Base-by-base conservation (phyloP, 1,140 invertebrate genomes). In the Magallana gigas region DNA sequence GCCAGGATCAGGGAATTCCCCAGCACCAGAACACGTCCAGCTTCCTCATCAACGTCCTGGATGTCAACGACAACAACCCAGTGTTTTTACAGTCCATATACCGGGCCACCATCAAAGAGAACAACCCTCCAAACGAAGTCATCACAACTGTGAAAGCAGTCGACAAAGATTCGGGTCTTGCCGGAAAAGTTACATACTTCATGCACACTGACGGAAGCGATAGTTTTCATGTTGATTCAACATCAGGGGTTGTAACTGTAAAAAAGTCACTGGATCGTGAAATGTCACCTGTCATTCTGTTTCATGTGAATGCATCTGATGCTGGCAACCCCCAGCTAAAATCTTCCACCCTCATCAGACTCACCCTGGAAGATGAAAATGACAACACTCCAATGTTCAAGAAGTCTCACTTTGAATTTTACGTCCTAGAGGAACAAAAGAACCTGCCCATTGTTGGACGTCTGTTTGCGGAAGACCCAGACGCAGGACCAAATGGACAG, bases 51-150 rank as follows among this genome's bases (percentile, higher is more conserved):
- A 88, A 89, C 64, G 95, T 99, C 1, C 96, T 97, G 90, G 98
- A 99, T 94, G 97, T 98, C 90, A 99, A 99, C 94, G 98, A 99
- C 94, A 99, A 99, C 93, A 97, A 96, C 88, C 98, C 98, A 0
- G 96, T 97, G 8, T 99, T 99, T 94, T 97, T 97, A 89, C 89
- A 82, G 89, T 88, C 88, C 82, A 56, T 90, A 87, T 92, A 91
- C 85, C 58, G 90, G 64, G 88, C 88, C 8, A 91, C 85, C 11
- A 88, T 93, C 16, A 96, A 97, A 90, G 98, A 99, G 94, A 99
- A 99, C 95, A 95, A 97, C 85, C 96, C 96, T 4, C 95, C 96
- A 6, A 98, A 88, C 12, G 80, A 89, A 16, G 87, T 86, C 2
- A 91, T 94, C 18, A 96, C 97, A 2, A 96, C 96, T 91, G 96